Base-by-base conservation (phyloP, 2,113 vertebrate genomes). In the Callopanchax toddi region DNA sequence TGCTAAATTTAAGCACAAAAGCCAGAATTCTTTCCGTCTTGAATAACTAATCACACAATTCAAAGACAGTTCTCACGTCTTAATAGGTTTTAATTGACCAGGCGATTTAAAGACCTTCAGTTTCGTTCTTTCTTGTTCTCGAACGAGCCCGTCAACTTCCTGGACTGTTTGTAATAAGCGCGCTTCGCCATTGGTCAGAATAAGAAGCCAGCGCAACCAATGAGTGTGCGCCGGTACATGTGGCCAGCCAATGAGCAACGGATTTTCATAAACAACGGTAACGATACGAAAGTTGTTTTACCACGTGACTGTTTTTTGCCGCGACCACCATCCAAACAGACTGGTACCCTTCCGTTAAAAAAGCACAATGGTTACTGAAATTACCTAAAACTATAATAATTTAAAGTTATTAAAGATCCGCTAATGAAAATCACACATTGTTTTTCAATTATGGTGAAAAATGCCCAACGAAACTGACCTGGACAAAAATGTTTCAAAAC, bases 161-260 rank as follows among this genome's bases (percentile, higher is more conserved):
- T 84, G 86, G 29, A 68, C 58, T 63, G 75, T 93, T 93, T 91
- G 87, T 90, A 93, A 89, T 86, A 91, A 89, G 86, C 86, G 70
- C 79, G 48, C 42, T 32, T 71, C 62, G n/a, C 48, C 8, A 93
- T 92, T 93, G 92, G 92, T 58, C 67, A 8, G 12, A 34, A 43
- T 0, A 9, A 21, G 10, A 75, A 26, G 26, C 62, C 5, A 0
- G 1, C 17, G 3, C 5, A 60, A 15, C 91, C 89, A 92, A 91
- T 91, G 10, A 51, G 3, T 7, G 21, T 0, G 13, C 49, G 1
- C 9, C 0, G 0, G 29, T 6, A 29, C 12, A 39, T 0, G 3
- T 6, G 2, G 5, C 65, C 0, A 42, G 42, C 89, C 89, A 92
- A 90, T 90, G 43, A 78, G 39, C 18, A 21, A 40, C 29, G 6